Conservation (phyloP, 2,888 invertebrate genomes). For the Smittia sp. region DNA sequence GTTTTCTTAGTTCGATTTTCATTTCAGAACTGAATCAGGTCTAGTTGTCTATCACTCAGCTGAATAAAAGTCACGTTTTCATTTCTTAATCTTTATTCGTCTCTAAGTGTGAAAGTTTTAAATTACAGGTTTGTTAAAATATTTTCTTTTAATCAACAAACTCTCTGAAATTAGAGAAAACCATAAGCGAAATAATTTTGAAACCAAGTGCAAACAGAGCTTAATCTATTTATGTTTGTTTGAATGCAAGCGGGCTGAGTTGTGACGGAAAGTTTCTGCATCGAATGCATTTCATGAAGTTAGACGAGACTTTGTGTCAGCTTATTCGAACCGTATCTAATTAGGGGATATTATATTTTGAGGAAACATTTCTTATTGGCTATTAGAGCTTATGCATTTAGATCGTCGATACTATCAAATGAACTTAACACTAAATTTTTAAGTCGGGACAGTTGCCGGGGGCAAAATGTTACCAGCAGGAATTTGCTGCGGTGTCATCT, state of each 20-base stretch:
- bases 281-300: too few relatives aligned
- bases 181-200: background rate
- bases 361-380: background rate
- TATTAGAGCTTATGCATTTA: background rate
- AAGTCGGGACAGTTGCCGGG: constrained; percentile 23
- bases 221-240: too few relatives aligned
- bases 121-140: background rate
- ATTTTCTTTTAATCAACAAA: background rate
- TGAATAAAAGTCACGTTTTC: background rate
- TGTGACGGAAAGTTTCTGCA: too few relatives aligned
- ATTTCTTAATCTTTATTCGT: constrained; percentile 26
- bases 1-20: too few relatives aligned
- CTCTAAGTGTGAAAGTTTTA: background rate
- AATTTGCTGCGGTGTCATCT: constrained; percentile 15
- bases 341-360: background rate
- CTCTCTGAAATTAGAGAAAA: background rate
- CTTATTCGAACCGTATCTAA: background rate
- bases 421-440: constrained; percentile 3
- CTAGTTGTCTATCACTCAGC: too few relatives aligned
- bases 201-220: too few relatives aligned
- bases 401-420: background rate
- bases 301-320: background rate
- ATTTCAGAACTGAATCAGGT: too few relatives aligned
- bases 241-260: too few relatives aligned
- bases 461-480: constrained; percentile 1